Base-by-base conservation (phyloP, 2,113 vertebrate species). In the Crotalus viridis region DNA sequence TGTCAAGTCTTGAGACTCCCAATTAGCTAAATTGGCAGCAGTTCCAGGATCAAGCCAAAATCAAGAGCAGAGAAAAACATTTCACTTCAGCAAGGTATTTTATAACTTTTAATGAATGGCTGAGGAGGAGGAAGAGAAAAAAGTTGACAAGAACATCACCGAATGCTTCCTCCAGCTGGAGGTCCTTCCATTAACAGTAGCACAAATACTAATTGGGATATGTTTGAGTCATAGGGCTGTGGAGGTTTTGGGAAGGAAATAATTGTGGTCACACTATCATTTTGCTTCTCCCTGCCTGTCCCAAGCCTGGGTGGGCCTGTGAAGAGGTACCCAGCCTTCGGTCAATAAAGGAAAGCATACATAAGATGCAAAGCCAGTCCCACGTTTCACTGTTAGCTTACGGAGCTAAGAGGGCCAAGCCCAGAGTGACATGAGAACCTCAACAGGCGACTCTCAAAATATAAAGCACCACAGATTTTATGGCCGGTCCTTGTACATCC, bases 11-110 rank as follows among this genome's bases (percentile, higher is more conserved):
- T 9, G 9, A 56, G 89, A 24, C 17, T 55, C 51, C 92, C 89
- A 93, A 87, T 87, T 87, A 93, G 89, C 46, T 15, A 92, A 87
- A 87, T 87, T 92, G 91, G 85, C 6, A 88, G 56, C 46, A 43
- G 43, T 5, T 39, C 59, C 61, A 81, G 51, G 81, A 15, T 55
- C 26, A 59, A 43, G 21, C 17, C 9, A 5, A 90, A 85, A 39
- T 69, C 24, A 17, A n/a, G 43, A 5, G 5, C 10, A 15, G 5
- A 24, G 19, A 55, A 39, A 59, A 26, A 88, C 69, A 74, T 28
- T 22, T 17, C 1, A 15, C 43, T 87, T 1, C 4, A 8, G 48
- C 57, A 69, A 26, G 85, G 33, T 52, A 69, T 90, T 90, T 90
- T 54, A 52, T n/a, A 69, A 87, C 33, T 90, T 93, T 64, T 87